Percentiles rank a stretch among this genome's conserved stretches.
Evolutionary conservation across 2,797 vertebrate species (phyloP).

Genomic region (Artibeus jamaicensis): DNA sequence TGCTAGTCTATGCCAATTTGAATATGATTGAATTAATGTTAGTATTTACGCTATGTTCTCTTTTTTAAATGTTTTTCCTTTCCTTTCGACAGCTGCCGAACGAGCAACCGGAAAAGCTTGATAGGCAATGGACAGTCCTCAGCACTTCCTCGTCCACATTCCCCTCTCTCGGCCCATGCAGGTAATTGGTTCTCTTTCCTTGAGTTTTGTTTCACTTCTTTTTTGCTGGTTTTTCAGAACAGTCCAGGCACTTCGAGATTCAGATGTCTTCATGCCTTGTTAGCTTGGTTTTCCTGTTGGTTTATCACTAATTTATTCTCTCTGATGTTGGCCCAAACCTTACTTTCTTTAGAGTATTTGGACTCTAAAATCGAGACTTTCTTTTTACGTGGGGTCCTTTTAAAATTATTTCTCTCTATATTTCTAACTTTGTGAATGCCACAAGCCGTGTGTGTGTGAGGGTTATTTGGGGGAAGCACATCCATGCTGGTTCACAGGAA

Average conservation of each 20-base stretch:
- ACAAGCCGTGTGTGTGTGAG: neutral
- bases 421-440: neutral
- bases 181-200: conserved; percentile 83
- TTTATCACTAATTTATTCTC: neutral
- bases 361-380: neutral
- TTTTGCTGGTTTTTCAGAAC: neutral
- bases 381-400: neutral
- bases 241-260: neutral
- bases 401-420: neutral
- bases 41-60: neutral
- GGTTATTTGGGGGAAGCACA: neutral
- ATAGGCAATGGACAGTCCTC: conserved; percentile 95
- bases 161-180: conserved; percentile 95
- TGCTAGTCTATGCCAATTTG: neutral
- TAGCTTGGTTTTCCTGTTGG: neutral
- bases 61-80: conserved; percentile 68
- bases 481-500: neutral
- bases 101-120: conserved; percentile 97
- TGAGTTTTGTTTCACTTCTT: neutral
- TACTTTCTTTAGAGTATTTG: neutral
- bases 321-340: neutral
- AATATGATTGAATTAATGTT: neutral
- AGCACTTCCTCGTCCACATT: conserved; percentile 95
- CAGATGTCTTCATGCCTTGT: neutral
- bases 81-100: conserved; percentile 91